Evolutionary conservation across 2,113 vertebrate species (phyloP).

Genomic region (Sus scrofa): T2T-Sscrofa CM000814.6:80866501-80867000

Average conservation of each 20-base stretch:
- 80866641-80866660: background rate
- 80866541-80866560: background rate
- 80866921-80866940: slow-evolving; percentile 1
- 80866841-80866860: background rate
- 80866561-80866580: background rate
- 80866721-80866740: background rate
- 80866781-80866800: background rate
- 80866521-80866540: background rate
- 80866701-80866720: background rate
- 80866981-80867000: background rate
- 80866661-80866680: background rate
- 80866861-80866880: background rate
- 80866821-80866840: background rate
- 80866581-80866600: background rate
- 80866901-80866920: background rate
- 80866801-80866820: background rate
- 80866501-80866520: background rate
- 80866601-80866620: background rate
- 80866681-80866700: background rate
- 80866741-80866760: background rate
- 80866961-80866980: background rate
- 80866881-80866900: background rate
- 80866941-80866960: background rate
- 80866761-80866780: background rate
- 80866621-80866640: background rate